These are phyloP conservation scores for Pollenia amentaria DNA, from an alignment of 2,888 invertebrate species.

Conservation along the genomic window DNA sequence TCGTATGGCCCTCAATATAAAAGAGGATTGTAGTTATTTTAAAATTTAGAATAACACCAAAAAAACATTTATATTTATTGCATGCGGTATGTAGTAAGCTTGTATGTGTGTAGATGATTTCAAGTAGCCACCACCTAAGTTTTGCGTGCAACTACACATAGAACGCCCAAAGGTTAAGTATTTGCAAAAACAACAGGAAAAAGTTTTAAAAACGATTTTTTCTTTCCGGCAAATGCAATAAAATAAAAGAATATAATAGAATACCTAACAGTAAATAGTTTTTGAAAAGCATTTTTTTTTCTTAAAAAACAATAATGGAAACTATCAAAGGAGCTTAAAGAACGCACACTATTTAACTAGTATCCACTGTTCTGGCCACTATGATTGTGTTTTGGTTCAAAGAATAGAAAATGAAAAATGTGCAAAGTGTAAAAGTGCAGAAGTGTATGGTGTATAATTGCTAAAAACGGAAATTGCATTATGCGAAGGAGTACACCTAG, in stretches of 20 bases:
- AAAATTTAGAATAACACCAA: background rate
- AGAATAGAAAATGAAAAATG: conserved; percentile 66
- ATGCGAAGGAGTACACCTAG: conserved; percentile 66
- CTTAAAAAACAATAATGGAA: background rate
- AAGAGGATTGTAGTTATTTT: background rate
- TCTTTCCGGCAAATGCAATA: conserved; percentile 62
- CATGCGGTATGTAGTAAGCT: background rate
- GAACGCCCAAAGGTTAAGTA: conserved; percentile 65
- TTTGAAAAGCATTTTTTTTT: background rate
- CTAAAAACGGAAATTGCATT: conserved; percentile 71
- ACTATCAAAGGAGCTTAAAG: no score
- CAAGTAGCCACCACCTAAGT: conserved; percentile 63
- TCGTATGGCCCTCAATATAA: conserved; percentile 22
- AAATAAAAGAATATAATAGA: conserved; percentile 45
- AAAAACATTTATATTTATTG: background rate
- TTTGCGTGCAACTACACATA: conserved; percentile 56
- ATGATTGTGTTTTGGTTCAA: conserved; percentile 42
- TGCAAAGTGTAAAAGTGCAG: conserved; percentile 66
- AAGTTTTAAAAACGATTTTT: conserved; percentile 66
- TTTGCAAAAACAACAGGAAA: conserved; percentile 39
- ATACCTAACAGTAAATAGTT: conserved; percentile 34
- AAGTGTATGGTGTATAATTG: conserved; percentile 67
- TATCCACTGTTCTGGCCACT: conserved; percentile 34
- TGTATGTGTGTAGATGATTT: conserved; percentile 25
- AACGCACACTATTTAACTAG: background rate